Evolutionary conservation across 2,113 vertebrate species (phyloP), one percentile per base, ranked within the genome.

Genomic region (Zosterops pallidus): DNA sequence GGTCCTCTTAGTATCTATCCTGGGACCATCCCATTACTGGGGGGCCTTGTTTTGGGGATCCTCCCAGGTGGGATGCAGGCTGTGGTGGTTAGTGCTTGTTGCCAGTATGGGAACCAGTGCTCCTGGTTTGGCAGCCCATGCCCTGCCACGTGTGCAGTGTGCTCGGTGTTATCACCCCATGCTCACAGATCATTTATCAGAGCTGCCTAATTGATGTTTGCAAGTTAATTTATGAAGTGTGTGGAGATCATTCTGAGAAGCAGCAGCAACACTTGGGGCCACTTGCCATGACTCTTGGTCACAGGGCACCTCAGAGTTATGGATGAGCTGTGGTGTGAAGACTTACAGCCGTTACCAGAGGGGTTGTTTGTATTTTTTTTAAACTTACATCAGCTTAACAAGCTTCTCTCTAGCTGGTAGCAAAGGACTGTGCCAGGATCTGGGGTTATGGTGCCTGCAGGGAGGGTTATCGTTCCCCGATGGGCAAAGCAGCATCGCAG

Each of bases 121-220:
- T 81, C 31, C 69, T 56, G 29, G 18, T 64, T 71, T 60, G 49
- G 65, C 52, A 91, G 37, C 22, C 39, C 0, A 0, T 82, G 74
- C 14, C 74, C 62, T 57, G 83, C 37, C 2, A 3, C 1, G 15
- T 47, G 57, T 3, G 3, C 56, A 81, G 33, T 4, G 0, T 5
- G 0, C 49, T 87, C 5, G 3, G 49, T 3, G 0, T 44, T 72
- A 52, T 49, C 6, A 3, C 29, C 0, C 55, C 2, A 10, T 14
- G 26, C 67, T 89, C 78, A 33, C 29, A 29, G 2, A 2, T 33
- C 14, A 44, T 65, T 86, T 80, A 63, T 84, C 65, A 42, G 31
- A 46, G 26, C 28, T 75, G 55, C 37, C 74, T 68, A 71, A 76
- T 1, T 72, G 67, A 72, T n/a, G 41, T 28, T 68, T 75, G 23